Conservation (phyloP, 1,140 invertebrate species). For the Drosophila nigrodunni region DNA sequence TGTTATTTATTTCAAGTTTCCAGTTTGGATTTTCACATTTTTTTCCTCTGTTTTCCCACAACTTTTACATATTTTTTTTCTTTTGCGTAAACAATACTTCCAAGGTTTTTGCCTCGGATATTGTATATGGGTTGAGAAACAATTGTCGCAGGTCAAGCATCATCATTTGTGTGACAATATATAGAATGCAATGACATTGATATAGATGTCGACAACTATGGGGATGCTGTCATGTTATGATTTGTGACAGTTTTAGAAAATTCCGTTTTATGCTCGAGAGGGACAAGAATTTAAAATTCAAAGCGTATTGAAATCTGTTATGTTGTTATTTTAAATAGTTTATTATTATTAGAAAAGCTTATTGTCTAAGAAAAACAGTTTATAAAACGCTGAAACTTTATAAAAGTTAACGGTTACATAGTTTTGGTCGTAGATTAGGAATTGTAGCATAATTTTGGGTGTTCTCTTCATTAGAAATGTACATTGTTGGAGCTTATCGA, state of each 20-base stretch:
- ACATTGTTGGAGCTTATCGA: no score
- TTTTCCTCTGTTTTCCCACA: slow-evolving; percentile 36
- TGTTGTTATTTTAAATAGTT: no score
- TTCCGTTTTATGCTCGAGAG: no score
- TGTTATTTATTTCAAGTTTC: slow-evolving; percentile 46
- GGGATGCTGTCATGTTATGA: slow-evolving; percentile 15
- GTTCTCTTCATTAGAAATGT: no score
- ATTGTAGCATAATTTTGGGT: no score
- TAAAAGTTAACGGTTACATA: no score
- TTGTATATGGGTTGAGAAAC: slow-evolving; percentile 22
- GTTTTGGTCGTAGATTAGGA: no score
- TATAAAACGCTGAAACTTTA: no score
- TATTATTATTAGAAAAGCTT: no score
- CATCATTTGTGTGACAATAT: slow-evolving; percentile 32
- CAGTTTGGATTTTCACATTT: slow-evolving; percentile 47
- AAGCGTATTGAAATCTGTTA: no score
- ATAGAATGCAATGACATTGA: slow-evolving; percentile 48
- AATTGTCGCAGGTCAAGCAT: slow-evolving; percentile 59
- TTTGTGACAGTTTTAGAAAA: not conserved
- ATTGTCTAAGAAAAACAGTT: no score
- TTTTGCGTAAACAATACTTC: slow-evolving; percentile 66
- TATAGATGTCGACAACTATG: slow-evolving; percentile 9
- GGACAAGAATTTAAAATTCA: no score
- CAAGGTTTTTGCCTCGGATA: slow-evolving; percentile 53
- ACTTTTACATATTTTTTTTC: slow-evolving; percentile 6